Conservation (phyloP, 2,797 vertebrate species). For the Scolopax bukidnonensis region DNA sequence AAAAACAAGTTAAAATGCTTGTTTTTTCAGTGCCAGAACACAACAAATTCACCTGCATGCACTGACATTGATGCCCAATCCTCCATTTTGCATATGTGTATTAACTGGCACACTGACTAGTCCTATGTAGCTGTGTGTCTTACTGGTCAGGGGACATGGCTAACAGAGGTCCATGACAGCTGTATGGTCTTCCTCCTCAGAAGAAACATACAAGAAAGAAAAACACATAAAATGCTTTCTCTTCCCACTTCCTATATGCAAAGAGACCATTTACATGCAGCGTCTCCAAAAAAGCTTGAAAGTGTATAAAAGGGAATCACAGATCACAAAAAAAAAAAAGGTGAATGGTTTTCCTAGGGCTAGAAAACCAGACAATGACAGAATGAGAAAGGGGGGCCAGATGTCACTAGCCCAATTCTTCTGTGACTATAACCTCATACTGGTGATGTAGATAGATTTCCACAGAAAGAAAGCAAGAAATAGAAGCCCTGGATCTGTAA, state of each 20-base stretch:
- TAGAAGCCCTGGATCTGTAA: not conserved
- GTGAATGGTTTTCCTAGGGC: not conserved
- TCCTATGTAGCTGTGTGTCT: not conserved
- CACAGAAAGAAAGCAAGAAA: not conserved
- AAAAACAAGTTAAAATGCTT: not conserved
- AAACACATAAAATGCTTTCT: not conserved
- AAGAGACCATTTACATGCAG: not conserved
- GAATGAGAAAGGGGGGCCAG: not conserved
- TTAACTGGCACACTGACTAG: not conserved
- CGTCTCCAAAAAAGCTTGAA: not conserved
- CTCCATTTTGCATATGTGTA: rapidly evolving
- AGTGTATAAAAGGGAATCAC: not conserved
- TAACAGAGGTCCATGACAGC: not conserved
- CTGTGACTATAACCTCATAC: not conserved
- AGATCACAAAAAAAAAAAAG: not conserved
- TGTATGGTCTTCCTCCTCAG: not conserved
- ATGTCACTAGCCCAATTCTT: not conserved
- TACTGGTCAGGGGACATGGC: rapidly evolving
- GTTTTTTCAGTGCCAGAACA: not conserved
- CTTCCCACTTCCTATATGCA: not conserved
- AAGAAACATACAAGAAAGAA: not conserved
- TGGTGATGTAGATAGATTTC: not conserved
- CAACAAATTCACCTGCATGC: rapidly evolving
- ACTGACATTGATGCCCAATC: rapidly evolving
- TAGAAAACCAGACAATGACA: not conserved